A percentile compares a stretch with the other conserved stretches of the same genome.
Conservation (phyloP, 2,113 vertebrate species). For the Tachysurus vachellii region DNA sequence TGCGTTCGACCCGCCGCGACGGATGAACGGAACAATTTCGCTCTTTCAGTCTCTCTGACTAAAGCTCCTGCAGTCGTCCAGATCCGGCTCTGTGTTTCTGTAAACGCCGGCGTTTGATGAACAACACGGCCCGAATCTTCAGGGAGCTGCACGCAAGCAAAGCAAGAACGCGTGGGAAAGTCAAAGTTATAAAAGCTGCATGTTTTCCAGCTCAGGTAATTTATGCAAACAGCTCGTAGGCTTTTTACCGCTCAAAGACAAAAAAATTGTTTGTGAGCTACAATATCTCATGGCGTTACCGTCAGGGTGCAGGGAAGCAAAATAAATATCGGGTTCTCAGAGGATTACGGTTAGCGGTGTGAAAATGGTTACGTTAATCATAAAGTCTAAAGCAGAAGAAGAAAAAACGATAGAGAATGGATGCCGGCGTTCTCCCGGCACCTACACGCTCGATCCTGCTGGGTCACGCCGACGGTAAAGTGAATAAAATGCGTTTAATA, state of each 20-base stretch:
- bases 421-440: background rate
- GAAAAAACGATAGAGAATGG: background rate
- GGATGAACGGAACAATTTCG: conserved; percentile 42
- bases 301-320: background rate
- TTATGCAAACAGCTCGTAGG: conserved; percentile 55
- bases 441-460: background rate
- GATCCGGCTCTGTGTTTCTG: conserved; percentile 37
- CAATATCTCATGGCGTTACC: conserved; percentile 30
- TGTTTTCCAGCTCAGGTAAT: conserved; percentile 41
- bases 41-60: conserved; percentile 43
- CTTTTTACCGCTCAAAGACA: conserved; percentile 38
- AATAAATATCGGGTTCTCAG: conserved; percentile 17
- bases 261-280: conserved; percentile 34
- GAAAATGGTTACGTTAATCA: background rate
- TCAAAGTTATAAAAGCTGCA: conserved; percentile 41
- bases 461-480: background rate
- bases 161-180: background rate
- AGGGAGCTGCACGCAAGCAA: conserved; percentile 2
- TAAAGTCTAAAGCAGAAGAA: background rate
- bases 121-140: conserved; percentile 23
- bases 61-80: conserved; percentile 20
- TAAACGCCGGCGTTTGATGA: conserved; percentile 49
- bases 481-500: background rate
- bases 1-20: conserved; percentile 42
- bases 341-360: conserved; percentile 24